phyloP scores from a whole-genome alignment of 1,140 invertebrate genomes.

The Platyura marginata region DNA sequence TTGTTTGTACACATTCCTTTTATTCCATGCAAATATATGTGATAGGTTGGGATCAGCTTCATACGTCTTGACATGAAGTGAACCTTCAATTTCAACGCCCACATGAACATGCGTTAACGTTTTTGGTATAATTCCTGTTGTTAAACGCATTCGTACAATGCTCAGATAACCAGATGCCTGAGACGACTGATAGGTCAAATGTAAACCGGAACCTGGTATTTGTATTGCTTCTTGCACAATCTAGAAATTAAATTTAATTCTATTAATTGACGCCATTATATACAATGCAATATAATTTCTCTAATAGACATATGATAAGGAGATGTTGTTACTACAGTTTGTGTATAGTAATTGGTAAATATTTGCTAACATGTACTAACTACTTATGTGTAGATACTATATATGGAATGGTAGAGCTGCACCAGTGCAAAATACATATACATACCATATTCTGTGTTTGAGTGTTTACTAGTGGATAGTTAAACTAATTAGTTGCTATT shows the following conservation, averaged over 20 bases:
- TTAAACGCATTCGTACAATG: slow-evolving; percentile 79
- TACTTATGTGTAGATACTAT: too few species aligned
- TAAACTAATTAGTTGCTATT: neutral
- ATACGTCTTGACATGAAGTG: slow-evolving; percentile 75
- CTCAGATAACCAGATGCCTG: slow-evolving; percentile 83
- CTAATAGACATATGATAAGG: too few species aligned
- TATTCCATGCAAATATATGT: slow-evolving; percentile 94
- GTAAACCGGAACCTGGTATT: slow-evolving; percentile 79
- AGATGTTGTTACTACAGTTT: too few species aligned
- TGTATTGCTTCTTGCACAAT: slow-evolving; percentile 87
- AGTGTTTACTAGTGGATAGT: neutral
- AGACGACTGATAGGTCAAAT: slow-evolving; percentile 84
- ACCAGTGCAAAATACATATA: neutral
- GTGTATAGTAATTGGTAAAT: neutral
- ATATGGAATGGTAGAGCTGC: neutral
- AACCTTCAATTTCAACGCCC: slow-evolving; percentile 81
- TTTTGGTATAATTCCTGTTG: slow-evolving; percentile 56
- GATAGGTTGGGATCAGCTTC: slow-evolving; percentile 89
- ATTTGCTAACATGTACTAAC: neutral
- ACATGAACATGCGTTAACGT: slow-evolving; percentile 73
- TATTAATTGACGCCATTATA: too few species aligned
- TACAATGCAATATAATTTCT: too few species aligned
- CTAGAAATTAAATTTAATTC: slow-evolving; percentile 38
- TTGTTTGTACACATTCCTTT: slow-evolving; percentile 91
- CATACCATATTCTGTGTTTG: neutral